Evolutionary conservation across 2,113 vertebrate genomes (phyloP).

Genomic region (Alligator sinensis): DNA sequence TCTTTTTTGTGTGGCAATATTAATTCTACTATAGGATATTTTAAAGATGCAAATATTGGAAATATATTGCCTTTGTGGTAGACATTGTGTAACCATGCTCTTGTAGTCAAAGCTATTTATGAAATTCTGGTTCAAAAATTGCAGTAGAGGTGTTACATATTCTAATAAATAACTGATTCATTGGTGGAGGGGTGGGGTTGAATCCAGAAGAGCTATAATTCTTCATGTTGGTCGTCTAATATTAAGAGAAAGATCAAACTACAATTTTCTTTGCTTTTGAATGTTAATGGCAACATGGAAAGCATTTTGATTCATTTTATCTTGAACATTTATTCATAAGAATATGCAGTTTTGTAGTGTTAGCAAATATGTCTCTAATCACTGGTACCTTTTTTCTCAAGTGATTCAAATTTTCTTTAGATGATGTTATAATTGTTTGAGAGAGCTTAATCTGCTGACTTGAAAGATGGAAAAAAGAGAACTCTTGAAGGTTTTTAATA

Average conservation of each 20-base stretch:
- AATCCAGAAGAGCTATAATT: slow-evolving; percentile 28
- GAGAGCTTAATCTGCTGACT: background rate
- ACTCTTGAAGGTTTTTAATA: background rate
- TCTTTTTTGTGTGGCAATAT: slow-evolving; percentile 71
- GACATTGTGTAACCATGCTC: slow-evolving; percentile 33
- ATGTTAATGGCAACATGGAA: slow-evolving; percentile 51
- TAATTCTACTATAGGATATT: slow-evolving; percentile 66
- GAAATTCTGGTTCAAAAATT: slow-evolving; percentile 52
- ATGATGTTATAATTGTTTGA: slow-evolving; percentile 5
- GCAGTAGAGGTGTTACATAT: slow-evolving; percentile 43
- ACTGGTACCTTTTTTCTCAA: background rate
- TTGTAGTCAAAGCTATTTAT: slow-evolving; percentile 49
- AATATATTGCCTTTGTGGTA: slow-evolving; percentile 60
- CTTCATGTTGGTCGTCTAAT: slow-evolving; percentile 22
- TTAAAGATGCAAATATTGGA: slow-evolving; percentile 68
- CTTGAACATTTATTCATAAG: slow-evolving; percentile 46
- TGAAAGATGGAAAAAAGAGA: background rate
- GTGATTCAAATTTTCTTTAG: background rate
- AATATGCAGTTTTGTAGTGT: slow-evolving; percentile 44
- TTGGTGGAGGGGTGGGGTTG: background rate
- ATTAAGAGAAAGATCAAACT: slow-evolving; percentile 12
- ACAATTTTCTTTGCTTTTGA: slow-evolving; percentile 14
- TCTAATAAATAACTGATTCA: slow-evolving; percentile 58
- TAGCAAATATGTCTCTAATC: slow-evolving; percentile 20
- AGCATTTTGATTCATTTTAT: slow-evolving; percentile 32